Conservation (phyloP, 2,113 vertebrate species). For the Gadus chalcogrammus region DNA sequence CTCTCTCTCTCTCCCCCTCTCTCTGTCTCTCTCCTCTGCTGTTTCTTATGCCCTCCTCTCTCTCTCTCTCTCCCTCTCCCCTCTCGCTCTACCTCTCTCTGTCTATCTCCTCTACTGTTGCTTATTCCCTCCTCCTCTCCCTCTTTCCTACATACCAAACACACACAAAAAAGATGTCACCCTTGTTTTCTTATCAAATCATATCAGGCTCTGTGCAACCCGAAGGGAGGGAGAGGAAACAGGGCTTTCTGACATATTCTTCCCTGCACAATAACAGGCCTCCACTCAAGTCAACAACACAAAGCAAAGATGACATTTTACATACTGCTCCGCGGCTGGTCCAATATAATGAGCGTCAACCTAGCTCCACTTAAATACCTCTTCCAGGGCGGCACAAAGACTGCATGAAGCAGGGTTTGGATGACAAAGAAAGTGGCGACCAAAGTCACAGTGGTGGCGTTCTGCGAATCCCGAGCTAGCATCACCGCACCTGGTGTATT, state of each 20-base stretch:
- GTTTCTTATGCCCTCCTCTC: background rate
- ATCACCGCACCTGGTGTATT: background rate
- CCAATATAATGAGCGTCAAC: too few species aligned
- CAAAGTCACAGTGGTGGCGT: background rate
- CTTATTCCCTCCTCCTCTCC: background rate
- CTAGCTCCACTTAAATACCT: too few species aligned
- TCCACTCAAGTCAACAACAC: slow-evolving; percentile 19
- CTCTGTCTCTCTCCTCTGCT: background rate
- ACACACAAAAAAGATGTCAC: slow-evolving; percentile 47
- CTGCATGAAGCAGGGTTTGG: too few species aligned
- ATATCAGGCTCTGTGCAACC: too few species aligned
- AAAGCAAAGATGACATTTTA: slow-evolving; percentile 25
- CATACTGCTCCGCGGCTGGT: background rate
- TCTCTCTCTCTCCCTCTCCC: background rate
- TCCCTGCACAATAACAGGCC: slow-evolving; percentile 3
- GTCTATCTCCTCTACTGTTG: background rate
- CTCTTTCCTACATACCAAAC: background rate
- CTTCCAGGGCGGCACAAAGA: too few species aligned
- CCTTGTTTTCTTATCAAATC: slow-evolving; percentile 15
- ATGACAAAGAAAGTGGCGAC: too few species aligned
- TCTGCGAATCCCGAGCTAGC: background rate
- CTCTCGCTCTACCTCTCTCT: background rate
- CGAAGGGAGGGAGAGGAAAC: too few species aligned
- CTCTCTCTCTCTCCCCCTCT: background rate
- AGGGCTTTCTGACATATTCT: background rate